Base-by-base conservation (phyloP, 2,888 invertebrate species). In the Lingula anatina region DNA sequence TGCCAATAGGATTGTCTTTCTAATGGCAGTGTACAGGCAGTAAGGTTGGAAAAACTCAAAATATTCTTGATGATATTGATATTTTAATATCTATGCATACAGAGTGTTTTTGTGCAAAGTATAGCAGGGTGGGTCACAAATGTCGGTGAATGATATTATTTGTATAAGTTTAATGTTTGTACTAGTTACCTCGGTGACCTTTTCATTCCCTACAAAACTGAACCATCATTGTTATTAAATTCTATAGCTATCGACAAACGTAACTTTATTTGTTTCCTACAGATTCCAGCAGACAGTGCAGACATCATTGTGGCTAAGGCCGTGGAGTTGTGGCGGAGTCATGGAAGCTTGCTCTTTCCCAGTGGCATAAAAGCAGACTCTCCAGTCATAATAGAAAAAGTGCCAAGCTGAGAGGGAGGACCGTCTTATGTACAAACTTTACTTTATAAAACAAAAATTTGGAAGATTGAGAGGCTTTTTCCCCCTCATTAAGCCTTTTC, bases 261-360 rank as follows among this genome's bases (percentile, higher is more conserved):
- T 4, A 15, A 39, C 21, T 24, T 49, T 28, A 18, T 24, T 50
- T 36, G n/a, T 42, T 31, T 31, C 9, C 79, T 79, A 41, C 71
- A 89, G 88, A 84, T 89, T 59, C 83, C 86, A 3, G 86, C 88
- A 70, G 89, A 91, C 76, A 84, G 83, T 61, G 85, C 87, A 57
- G 90, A 90, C 71, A 83, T 87, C 2, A 86, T 90, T 53, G 89
- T 88, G 0, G 89, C 87, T 68, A 89, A 90, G 77, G 87, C 89
- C 1, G 87, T 91, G 5, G 90, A 90, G 65, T 80, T 87, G 60
- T 90, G 90, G 88, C 89, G 89, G 70, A 86, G 86, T 69, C 85
- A 88, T 72, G 89, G 89, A 49, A 85, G 82, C 52, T 66, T 66
- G 46, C 51, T 65, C 1, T 49, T 59, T 23, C 59, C 60, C 7